These are phyloP conservation scores for Podarcis cretensis DNA, from an alignment of 2,113 vertebrate species.

Conservation along the genomic window DNA sequence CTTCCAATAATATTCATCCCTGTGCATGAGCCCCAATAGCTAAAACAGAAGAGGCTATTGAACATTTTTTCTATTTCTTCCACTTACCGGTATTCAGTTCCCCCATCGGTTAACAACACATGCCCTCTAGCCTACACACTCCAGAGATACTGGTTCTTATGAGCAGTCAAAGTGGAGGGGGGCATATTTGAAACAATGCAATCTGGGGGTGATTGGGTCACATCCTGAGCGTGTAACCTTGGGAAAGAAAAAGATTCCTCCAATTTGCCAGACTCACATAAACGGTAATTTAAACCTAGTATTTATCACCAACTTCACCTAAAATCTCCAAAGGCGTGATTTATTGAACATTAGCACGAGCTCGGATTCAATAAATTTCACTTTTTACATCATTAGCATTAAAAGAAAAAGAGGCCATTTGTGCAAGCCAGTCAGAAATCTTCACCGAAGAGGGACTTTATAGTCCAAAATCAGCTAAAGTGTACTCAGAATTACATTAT, in stretches of 20 bases:
- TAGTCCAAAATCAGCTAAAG: background rate
- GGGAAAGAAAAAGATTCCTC: background rate
- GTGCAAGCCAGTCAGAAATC: background rate
- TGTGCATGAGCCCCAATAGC: background rate
- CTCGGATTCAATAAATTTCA: conserved; percentile 42
- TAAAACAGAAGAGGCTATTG: background rate
- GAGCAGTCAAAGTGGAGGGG: background rate
- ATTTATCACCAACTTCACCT: conserved; percentile 22
- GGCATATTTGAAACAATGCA: background rate
- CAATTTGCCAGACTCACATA: conserved; percentile 16
- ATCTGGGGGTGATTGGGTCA: background rate
- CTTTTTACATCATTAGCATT: conserved; percentile 32
- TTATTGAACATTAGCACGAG: conserved; percentile 28
- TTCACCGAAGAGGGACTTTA: background rate
- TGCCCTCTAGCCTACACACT: background rate
- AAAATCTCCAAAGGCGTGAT: conserved; percentile 28
- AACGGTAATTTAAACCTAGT: conserved; percentile 29
- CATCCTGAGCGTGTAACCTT: background rate
- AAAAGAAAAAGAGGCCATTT: background rate
- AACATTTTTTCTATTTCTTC: background rate
- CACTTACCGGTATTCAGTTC: background rate
- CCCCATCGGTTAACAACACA: background rate
- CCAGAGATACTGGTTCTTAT: background rate
- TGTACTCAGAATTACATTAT: conserved; percentile 7
- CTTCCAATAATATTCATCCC: background rate